phyloP scores from a whole-genome alignment of 2,797 vertebrate species.

The Epinephelus coioides region DNA sequence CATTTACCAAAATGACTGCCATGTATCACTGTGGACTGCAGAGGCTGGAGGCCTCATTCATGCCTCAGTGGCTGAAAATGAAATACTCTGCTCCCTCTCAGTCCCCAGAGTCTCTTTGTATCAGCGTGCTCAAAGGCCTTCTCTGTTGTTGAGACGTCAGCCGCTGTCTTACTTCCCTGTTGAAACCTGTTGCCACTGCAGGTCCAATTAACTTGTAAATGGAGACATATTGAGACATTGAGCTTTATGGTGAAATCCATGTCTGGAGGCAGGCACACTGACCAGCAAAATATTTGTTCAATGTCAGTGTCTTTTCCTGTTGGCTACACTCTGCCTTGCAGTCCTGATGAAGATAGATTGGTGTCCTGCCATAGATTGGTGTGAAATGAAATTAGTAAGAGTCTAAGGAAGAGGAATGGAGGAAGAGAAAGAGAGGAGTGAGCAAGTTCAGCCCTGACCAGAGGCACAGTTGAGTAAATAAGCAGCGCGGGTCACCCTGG shows the following conservation, averaged over 20 bases:
- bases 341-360: conserved; percentile 43
- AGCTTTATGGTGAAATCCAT: conserved; percentile 1
- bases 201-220: conserved; percentile 36
- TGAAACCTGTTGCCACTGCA: conserved; percentile 20
- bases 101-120: neutral
- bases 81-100: conserved; percentile 4
- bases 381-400: conserved; percentile 12
- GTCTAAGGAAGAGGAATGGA: neutral
- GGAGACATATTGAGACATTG: conserved; percentile 33
- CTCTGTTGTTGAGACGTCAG: conserved; percentile 9
- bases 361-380: conserved; percentile 10
- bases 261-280: conserved; percentile 1
- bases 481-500: conserved; percentile 34
- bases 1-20: conserved; percentile 4
- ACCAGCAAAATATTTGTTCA: conserved; percentile 43
- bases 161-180: neutral
- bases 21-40: neutral
- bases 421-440: conserved; percentile 8
- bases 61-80: conserved; percentile 21
- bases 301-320: conserved; percentile 33
- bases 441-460: conserved; percentile 23
- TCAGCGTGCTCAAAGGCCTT: neutral
- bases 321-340: conserved; percentile 18
- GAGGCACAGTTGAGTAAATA: conserved; percentile 47
- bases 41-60: conserved; percentile 1